Conservation (phyloP, 2,888 invertebrate species). For the Phragmatobia fuliginosa region DNA sequence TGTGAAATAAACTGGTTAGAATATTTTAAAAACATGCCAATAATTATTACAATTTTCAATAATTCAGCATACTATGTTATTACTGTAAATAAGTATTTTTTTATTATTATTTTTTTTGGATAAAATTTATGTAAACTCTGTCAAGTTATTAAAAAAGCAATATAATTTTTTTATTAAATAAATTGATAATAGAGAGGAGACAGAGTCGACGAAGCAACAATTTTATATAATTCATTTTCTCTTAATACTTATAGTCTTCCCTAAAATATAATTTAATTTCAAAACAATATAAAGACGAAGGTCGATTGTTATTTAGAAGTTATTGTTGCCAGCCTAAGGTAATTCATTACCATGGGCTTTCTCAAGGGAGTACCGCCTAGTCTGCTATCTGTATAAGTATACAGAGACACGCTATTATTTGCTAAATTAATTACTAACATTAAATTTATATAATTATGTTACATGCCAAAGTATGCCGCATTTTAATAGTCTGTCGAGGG, state of each 20-base stretch:
- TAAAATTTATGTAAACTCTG: no score
- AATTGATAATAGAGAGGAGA: no score
- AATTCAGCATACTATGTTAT: no score
- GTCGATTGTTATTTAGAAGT: slow-evolving; percentile 52
- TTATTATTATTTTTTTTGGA: no score
- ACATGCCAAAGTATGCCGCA: background rate
- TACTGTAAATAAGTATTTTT: no score
- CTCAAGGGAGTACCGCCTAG: slow-evolving; percentile 54
- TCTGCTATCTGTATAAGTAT: slow-evolving; percentile 55
- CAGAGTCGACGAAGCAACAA: no score
- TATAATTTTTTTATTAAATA: no score
- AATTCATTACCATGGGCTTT: slow-evolving; percentile 64
- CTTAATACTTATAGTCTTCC: background rate
- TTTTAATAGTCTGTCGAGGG: background rate
- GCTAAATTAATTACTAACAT: slow-evolving; percentile 59
- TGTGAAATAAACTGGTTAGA: no score
- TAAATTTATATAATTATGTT: slow-evolving; percentile 53
- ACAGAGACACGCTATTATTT: slow-evolving; percentile 67
- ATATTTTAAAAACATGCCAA: no score
- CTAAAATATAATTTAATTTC: background rate
- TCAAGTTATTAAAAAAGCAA: no score
- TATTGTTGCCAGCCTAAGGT: slow-evolving; percentile 57
- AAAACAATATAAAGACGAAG: slow-evolving; percentile 35
- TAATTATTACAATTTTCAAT: no score
- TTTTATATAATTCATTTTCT: background rate